Evolutionary conservation across 2,113 vertebrate genomes (phyloP), one percentile per base, ranked within the genome.

Genomic region (Stigmatopora nigra): DNA sequence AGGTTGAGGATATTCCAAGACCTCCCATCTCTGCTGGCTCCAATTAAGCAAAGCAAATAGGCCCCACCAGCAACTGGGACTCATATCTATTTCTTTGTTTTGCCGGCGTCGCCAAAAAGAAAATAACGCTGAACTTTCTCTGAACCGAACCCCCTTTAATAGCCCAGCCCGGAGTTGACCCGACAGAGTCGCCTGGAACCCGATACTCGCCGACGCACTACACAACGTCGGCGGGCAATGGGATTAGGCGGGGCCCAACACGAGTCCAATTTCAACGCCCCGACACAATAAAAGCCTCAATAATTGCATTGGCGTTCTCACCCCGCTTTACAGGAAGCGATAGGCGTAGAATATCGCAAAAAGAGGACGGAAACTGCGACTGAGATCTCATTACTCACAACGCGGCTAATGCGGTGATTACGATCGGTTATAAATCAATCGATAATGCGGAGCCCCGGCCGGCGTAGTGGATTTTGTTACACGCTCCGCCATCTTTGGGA

Each of bases 121-220:
- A 97, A 97, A 96, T 94, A 95, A 92, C 86, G 80, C 84, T 97
- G 96, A 98, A 99, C 97, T 98, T 98, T 97, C 93, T 91, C 92
- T 99, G 97, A 99, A 97, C 95, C 92, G 88, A 91, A 92, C 92
- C 94, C 92, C 91, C 89, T 95, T 94, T 94, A 95, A 95, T 93
- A 93, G 93, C 88, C 87, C 89, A 89, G 47, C 92, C 92, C 93
- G 88, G 91, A 91, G 89, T 90, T 95, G 95, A 98, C 94, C 94
- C 88, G 93, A 92, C 91, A 92, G 88, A 91, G 87, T 87, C 91
- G 87, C 86, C 85, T 92, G 93, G 91, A 97, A 97, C 91, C 84
- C 85, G 95, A 98, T 96, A 94, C 92, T 88, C 93, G 94, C 93
- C 93, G 91, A 90, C 89, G 84, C 82, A 92, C 91, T 92, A 91